Base-by-base conservation (phyloP, 2,797 vertebrate genomes). In the Pterois miles region DNA sequence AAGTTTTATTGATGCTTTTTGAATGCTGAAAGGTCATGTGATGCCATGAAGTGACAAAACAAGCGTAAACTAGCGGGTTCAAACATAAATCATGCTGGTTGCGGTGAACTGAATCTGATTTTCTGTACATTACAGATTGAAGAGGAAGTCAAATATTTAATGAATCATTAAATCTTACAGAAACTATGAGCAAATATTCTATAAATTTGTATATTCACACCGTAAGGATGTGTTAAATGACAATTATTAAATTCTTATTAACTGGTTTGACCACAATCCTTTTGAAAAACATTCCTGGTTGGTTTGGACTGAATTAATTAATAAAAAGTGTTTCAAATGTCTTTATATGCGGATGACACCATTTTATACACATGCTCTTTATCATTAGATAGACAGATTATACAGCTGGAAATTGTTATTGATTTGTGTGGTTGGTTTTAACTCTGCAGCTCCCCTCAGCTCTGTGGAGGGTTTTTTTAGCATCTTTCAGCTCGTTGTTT, bases 1-100 rank as follows among this genome's bases (percentile, higher is more conserved):
- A 66, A 58, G 69, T 75, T 78, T 60, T 50, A 54, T 23, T 34
- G 29, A 72, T 70, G 25, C 2, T 62, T 63, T 74, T 59, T 57
- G 5, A 54, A 66, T 43, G 31, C 9, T 40, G 3, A 58, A 58
- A 43, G 53, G 52, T 66, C 54, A 78, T 38, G 13, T 29, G 25
- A 57, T 46, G 3, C 40, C 23, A 22, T 27, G 9, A 64, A 31
- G 23, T 29, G 36, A 6, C 14, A 34, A 34, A 50, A 23, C 13
- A 36, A 34, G 8, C 23, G n/a, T 16, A 48, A n/a, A 23, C n/a
- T 12, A 31, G 58, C 11, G 20, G 12, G n/a, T n/a, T 66, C 8
- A 27, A 33, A 72, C 20, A 63, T 43, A 50, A 29, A 50, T 13
- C 2, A 62, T 57, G 16, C 4, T 27, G 29, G 18, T 66, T 58